phyloP scores from a whole-genome alignment of 2,113 vertebrate species.

The Pontoporia blainvillei region DNA sequence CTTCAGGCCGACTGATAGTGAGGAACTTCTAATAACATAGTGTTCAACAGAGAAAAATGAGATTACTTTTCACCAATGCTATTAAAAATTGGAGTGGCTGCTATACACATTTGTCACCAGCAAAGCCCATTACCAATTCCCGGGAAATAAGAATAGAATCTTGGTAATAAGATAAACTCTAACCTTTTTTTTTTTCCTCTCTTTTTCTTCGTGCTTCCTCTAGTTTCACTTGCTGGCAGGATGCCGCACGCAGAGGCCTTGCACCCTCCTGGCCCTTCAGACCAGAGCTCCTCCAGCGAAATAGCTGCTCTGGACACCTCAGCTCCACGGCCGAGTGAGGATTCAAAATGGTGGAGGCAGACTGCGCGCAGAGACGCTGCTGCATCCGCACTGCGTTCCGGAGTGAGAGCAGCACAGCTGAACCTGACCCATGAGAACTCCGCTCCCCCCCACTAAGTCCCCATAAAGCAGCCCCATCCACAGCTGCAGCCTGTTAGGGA shows the following conservation, averaged over 20 bases:
- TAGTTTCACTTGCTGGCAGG: neutral
- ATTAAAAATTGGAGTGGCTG: neutral
- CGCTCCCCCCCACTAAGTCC: too few species aligned
- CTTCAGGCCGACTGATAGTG: neutral
- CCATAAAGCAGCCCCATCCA: neutral
- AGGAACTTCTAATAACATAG: neutral
- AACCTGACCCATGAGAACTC: neutral
- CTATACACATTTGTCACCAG: neutral
- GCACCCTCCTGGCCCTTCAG: neutral
- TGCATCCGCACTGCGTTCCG: neutral
- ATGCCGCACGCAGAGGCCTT: neutral
- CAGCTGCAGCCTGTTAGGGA: neutral
- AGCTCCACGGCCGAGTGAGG: neutral
- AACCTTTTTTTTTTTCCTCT: neutral
- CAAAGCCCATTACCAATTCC: neutral
- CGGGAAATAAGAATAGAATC: neutral
- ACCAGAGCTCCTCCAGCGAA: neutral
- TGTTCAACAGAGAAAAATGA: neutral
- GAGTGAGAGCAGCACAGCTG: neutral
- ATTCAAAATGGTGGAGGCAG: neutral
- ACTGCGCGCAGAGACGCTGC: too few species aligned
- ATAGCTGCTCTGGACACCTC: neutral
- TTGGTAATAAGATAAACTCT: neutral
- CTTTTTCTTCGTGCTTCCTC: neutral
- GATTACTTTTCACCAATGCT: neutral